Evolutionary conservation across 2,113 vertebrate genomes (phyloP).

Genomic region (Seriola quinqueradiata): DNA sequence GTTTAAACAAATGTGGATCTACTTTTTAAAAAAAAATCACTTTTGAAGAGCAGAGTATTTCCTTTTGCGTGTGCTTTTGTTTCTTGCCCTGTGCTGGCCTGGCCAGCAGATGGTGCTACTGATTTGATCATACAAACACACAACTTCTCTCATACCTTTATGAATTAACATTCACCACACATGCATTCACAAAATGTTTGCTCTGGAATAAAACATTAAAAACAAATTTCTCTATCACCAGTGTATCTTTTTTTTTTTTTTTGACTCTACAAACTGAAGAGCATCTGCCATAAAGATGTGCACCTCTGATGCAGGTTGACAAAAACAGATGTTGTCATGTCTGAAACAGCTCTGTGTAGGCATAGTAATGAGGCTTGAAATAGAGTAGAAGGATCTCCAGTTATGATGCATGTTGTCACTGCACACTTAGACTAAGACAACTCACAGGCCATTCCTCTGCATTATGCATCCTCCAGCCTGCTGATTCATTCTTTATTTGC

Average conservation of each 20-base stretch:
- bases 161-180: conserved; percentile 59
- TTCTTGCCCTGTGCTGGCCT: not conserved
- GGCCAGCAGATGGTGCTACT: conserved; percentile 77
- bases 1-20: not conserved
- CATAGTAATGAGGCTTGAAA: conserved; percentile 32
- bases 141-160: conserved; percentile 13
- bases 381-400: conserved; percentile 27
- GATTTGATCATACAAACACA: conserved; percentile 17
- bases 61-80: not conserved
- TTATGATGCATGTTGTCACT: conserved; percentile 12
- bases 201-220: conserved; percentile 57
- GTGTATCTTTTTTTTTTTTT: conserved; percentile 25
- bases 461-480: conserved; percentile 15
- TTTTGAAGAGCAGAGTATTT: not conserved
- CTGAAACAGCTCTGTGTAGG: conserved; percentile 18
- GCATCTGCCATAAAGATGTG: not conserved
- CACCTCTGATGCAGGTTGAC: not conserved
- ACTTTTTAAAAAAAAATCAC: not conserved
- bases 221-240: not conserved
- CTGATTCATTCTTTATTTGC: conserved; percentile 25
- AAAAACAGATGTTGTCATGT: conserved; percentile 22
- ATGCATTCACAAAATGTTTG: conserved; percentile 29
- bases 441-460: conserved; percentile 13
- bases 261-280: not conserved
- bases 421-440: conserved; percentile 28